phyloP scores from a whole-genome alignment of 1,140 invertebrate species.

The Lasaia peninsularis region DNA sequence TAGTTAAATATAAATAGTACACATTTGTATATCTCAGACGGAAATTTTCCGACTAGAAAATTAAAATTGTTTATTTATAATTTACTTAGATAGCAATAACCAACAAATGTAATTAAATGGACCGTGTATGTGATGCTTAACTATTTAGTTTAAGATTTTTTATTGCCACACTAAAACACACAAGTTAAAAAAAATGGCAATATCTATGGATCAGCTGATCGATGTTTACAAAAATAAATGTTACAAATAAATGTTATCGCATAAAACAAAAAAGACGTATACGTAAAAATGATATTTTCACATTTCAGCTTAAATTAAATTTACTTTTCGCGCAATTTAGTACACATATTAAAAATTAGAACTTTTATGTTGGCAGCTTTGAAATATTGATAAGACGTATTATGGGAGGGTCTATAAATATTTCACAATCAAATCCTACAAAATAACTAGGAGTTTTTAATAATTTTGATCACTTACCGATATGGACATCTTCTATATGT shows the following conservation, averaged over 20 bases:
- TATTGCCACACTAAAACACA: conserved; percentile 1
- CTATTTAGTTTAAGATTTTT: not conserved
- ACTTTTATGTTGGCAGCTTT: conserved; percentile 64
- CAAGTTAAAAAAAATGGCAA: not conserved
- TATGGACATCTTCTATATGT: conserved; percentile 91
- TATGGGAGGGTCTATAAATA: conserved; percentile 48
- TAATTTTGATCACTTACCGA: conserved; percentile 81
- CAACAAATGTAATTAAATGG: too few relatives aligned
- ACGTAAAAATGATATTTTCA: too few relatives aligned
- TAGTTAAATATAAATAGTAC: too few relatives aligned
- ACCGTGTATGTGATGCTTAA: not conserved
- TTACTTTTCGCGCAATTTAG: conserved; percentile 4
- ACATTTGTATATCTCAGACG: too few relatives aligned
- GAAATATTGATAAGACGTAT: conserved; percentile 63
- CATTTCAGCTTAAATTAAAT: not conserved
- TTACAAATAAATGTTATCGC: not conserved
- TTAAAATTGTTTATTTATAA: too few relatives aligned
- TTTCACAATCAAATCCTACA: conserved; percentile 39
- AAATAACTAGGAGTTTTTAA: conserved; percentile 27
- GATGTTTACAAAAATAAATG: conserved; percentile 35
- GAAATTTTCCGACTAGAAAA: too few relatives aligned
- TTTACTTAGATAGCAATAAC: too few relatives aligned
- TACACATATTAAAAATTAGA: conserved; percentile 28
- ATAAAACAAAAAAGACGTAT: too few relatives aligned
- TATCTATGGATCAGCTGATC: conserved; percentile 42